Evolutionary conservation across 2,797 vertebrate species (phyloP).

Genomic region (Cryptoprocta ferox): DNA sequence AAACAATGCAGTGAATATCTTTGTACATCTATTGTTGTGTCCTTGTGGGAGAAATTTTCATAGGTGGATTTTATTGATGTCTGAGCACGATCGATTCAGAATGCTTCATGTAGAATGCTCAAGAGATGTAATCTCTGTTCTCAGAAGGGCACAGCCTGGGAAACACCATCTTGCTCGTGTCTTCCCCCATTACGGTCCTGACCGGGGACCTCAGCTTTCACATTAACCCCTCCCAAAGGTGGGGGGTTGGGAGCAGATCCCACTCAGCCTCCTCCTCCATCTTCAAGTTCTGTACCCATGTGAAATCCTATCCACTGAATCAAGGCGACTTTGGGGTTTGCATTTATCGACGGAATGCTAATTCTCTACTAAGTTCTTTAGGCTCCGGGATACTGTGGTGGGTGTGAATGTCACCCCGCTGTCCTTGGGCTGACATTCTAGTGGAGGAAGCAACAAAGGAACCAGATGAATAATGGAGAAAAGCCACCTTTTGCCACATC

Average conservation of each 20-base stretch:
- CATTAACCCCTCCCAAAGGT: background rate
- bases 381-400: background rate
- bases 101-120: background rate
- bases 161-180: background rate
- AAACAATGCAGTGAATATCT: background rate
- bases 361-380: background rate
- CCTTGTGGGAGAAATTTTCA: conserved; percentile 48
- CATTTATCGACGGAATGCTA: background rate
- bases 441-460: background rate
- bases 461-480: background rate
- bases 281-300: background rate
- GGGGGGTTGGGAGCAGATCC: background rate
- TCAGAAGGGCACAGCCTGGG: background rate
- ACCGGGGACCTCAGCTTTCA: background rate
- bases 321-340: background rate
- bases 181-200: background rate
- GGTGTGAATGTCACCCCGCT: background rate
- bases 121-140: background rate
- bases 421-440: background rate
- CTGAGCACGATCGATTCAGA: background rate
- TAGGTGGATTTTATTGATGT: conserved; percentile 44
- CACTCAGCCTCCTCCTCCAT: background rate
- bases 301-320: background rate
- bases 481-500: background rate
- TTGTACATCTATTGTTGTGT: background rate